These are phyloP conservation scores for Morus bassanus DNA, from an alignment of 2,797 vertebrate genomes.

Conservation along the genomic window DNA sequence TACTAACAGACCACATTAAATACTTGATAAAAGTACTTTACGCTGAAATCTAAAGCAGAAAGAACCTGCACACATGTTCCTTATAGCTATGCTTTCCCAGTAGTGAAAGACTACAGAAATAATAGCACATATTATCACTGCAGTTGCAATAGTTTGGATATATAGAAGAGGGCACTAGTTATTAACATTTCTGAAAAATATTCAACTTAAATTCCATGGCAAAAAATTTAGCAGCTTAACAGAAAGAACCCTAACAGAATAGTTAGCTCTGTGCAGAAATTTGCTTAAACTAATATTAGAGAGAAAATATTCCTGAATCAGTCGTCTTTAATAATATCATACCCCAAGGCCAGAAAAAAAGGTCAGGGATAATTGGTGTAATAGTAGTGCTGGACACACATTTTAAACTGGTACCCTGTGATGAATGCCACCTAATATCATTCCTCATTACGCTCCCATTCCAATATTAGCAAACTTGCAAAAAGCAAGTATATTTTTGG, in stretches of 20 bases:
- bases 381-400: constrained; percentile 13
- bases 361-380: constrained; percentile 69
- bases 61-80: background rate
- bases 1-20: background rate
- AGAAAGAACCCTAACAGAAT: background rate
- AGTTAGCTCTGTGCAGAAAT: constrained; percentile 49
- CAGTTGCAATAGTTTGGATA: constrained; percentile 30
- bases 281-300: constrained; percentile 66
- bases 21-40: background rate
- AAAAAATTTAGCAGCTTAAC: constrained; percentile 44
- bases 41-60: background rate
- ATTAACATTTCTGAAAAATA: constrained; percentile 57
- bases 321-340: constrained; percentile 52
- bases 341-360: constrained; percentile 61
- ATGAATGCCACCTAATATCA: constrained; percentile 37
- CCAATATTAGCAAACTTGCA: background rate
- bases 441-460: background rate
- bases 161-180: constrained; percentile 57
- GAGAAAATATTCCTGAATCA: constrained; percentile 59
- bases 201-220: constrained; percentile 22
- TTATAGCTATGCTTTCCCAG: background rate
- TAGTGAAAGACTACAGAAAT: background rate
- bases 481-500: background rate
- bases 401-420: constrained; percentile 14
- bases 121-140: background rate